Evolutionary conservation across 2,888 invertebrate genomes (phyloP).

Genomic region (Euclidia mi): DNA sequence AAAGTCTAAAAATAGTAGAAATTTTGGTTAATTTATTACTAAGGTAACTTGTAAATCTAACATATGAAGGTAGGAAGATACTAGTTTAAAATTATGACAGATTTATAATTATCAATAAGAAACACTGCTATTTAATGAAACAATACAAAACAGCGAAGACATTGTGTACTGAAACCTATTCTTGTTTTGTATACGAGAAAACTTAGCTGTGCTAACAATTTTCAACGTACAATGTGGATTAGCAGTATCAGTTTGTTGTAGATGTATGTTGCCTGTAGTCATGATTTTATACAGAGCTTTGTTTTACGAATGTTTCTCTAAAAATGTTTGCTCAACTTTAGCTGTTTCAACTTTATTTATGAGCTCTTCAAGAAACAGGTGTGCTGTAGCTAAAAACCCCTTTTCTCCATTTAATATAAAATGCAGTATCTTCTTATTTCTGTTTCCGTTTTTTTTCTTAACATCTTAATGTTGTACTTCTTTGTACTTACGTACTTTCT

Average conservation of each 20-base stretch:
- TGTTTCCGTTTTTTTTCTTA: conserved; percentile 39
- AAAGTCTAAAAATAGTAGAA: too few species aligned
- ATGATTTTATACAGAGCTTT: conserved; percentile 1
- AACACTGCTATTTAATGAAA: too few species aligned
- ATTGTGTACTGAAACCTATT: too few species aligned
- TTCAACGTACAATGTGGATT: neutral
- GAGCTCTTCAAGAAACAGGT: conserved; percentile 70
- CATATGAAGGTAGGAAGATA: too few species aligned
- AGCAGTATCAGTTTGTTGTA: neutral
- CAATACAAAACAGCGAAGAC: too few species aligned
- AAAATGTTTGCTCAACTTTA: conserved; percentile 67
- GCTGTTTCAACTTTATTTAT: conserved; percentile 74
- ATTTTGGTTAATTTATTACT: too few species aligned
- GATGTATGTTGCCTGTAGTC: neutral
- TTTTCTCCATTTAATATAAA: conserved; percentile 47
- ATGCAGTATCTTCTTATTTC: conserved; percentile 62
- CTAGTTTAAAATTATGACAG: too few species aligned
- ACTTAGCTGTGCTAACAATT: neutral
- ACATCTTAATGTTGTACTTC: neutral
- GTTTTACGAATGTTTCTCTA: conserved; percentile 30
- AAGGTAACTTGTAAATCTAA: too few species aligned
- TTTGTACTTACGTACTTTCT: too few species aligned
- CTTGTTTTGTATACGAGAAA: too few species aligned
- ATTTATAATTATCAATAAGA: too few species aligned
- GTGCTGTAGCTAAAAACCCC: conserved; percentile 61